These are phyloP conservation scores for Euphonia xanthogaster DNA, from an alignment of 2,797 vertebrate genomes.

Conservation along the genomic window DNA sequence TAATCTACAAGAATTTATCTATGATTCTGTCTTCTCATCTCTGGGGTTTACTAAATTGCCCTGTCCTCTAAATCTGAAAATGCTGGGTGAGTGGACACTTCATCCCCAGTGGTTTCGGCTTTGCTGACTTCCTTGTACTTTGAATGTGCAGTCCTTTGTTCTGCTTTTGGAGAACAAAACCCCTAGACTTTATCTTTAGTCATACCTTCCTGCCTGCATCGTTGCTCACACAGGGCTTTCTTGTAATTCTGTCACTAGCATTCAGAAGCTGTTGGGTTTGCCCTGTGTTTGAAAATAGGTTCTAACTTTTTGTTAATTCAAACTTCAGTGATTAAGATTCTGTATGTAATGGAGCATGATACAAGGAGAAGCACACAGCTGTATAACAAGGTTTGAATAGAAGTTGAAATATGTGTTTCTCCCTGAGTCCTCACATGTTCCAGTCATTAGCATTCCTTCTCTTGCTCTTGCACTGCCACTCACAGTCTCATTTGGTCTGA, in stretches of 20 bases:
- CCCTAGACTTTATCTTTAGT: not conserved
- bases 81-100: conserved; percentile 1
- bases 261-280: not conserved
- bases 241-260: not conserved
- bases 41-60: not conserved
- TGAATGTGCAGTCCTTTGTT: not conserved
- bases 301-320: not conserved
- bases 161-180: conserved; percentile 13
- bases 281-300: not conserved
- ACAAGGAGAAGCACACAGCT: not conserved
- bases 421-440: not conserved
- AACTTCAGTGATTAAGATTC: not conserved
- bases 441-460: not conserved
- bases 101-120: conserved; percentile 18
- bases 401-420: not conserved
- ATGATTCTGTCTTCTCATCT: not conserved
- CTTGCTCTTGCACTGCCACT: not conserved
- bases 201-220: not conserved
- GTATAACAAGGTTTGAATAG: not conserved
- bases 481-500: not conserved
- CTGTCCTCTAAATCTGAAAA: conserved; percentile 19
- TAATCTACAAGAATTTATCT: not conserved
- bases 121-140: not conserved
- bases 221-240: not conserved
- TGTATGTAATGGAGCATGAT: not conserved